Conservation (phyloP, 2,113 vertebrate species). For the Dipodomys spectabilis region DNA sequence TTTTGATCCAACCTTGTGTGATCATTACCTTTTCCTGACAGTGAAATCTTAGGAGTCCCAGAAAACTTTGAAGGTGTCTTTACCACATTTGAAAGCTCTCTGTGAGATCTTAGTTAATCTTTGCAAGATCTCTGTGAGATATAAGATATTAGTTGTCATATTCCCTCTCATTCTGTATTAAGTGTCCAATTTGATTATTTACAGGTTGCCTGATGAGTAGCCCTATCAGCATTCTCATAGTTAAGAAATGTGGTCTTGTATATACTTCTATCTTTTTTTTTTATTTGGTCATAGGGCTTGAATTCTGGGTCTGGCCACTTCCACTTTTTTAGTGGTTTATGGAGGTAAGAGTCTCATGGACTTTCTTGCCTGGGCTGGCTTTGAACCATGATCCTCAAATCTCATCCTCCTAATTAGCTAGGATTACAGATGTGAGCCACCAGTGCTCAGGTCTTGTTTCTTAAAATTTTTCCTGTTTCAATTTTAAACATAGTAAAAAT, state of each 20-base stretch:
- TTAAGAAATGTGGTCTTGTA: background rate
- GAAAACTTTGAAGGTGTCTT: background rate
- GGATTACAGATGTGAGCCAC: no score
- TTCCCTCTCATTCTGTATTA: background rate
- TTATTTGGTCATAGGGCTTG: no score
- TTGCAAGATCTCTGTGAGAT: background rate
- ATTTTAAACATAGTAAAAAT: constrained; percentile 1
- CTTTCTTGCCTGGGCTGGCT: no score
- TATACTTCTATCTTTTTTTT: background rate
- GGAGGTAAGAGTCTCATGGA: no score
- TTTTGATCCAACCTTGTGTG: background rate
- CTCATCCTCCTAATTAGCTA: no score
- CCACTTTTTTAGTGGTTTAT: no score
- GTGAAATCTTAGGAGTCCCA: background rate
- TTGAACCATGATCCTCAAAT: no score
- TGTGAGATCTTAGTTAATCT: background rate
- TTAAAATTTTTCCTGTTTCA: background rate
- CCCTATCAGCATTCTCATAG: background rate
- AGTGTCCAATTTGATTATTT: background rate
- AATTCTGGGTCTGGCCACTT: no score
- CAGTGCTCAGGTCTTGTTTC: background rate
- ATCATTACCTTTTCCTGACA: background rate
- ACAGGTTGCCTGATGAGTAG: background rate
- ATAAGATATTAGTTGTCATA: background rate
- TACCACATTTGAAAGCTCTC: background rate